Base-by-base conservation (phyloP, 2,888 invertebrate species). In the Drosophila melanosoma region DNA sequence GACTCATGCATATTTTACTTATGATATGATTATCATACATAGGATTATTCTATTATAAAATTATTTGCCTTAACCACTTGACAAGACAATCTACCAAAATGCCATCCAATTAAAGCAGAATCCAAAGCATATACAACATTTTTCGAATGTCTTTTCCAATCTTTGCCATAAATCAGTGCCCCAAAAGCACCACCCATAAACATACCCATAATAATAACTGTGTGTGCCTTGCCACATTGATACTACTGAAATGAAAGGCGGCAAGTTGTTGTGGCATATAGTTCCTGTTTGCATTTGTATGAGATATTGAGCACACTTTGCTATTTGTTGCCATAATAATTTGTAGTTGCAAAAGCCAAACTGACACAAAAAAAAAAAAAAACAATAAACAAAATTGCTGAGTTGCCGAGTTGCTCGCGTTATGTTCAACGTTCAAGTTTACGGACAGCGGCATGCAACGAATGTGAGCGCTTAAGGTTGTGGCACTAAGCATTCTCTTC, bases 291-390 rank as follows among this genome's bases (percentile, higher is more conserved):
- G 53, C 63, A 29, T 69, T 67, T 64, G 60, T 57, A 49, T 60
- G 63, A 64, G 52, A 48, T 74, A 63, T 62, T 73, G 45, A 33
- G 40, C 51, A 40, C 56, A 66, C 26, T 38, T 20, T 60, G 51
- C 68, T 59, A 66, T 76, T 73, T 67, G 57, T 69, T 59, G 62
- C 36, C 59, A 62, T 57, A 69, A 74, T 84, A 87, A 74, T 80
- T 80, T 64, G 57, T 69, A 81, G 81, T 71, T 73, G 60, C 60
- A 67, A 65, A 82, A 83, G 74, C 69, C 85, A 76, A 79, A 67
- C 40, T 35, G 49, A 33, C 69, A 53, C 64, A 66, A 63, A 69
- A 77, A 72, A 85, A 60, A 74, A 79, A 66, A 63, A 69, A 77
- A 72, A 85, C 63, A 74, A 79, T 73, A 74, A 74, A 77, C 57